Evolutionary conservation across 2,888 invertebrate genomes (phyloP), one percentile per base, ranked within the genome.

Genomic region (Aleiodes leptofemur): DNA sequence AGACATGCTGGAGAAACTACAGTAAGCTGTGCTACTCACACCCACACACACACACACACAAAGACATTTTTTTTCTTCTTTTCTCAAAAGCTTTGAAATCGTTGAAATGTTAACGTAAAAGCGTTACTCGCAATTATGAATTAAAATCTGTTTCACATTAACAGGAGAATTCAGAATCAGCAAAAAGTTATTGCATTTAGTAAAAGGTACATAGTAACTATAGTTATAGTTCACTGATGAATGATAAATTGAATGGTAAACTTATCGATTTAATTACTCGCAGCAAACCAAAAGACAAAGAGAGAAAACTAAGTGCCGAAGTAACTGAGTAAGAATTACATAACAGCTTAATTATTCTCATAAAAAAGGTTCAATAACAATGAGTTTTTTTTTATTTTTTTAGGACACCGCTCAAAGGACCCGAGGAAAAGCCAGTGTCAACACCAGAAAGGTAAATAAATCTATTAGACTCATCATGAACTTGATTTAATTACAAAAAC

Each of bases 151-250:
- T 59, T 43, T 14, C 14, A 55, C n/a, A 14, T 70, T 11, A 55
- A 55, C 55, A 80, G 76, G 55, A 73, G 72, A 74, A 76, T 80
- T 29, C 66, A 76, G 29, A 74, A 69, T n/a, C 56, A 69, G 13
- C 72, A 77, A 50, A 38, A 43, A 55, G 61, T 55, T 0, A 50
- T 9, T 31, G 31, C 61, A 11, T 38, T 51, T 11, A 53, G 7
- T 16, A 66, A 55, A 9, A 53, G 55, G 66, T 66, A 34, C 34
- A 64, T 31, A 23, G 23, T 23, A 23, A 23, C 23, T 23, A 23
- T 23, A 23, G 23, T 23, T 23, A 23, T 23, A 38, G 16, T n/a
- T 11, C 34, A 14, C n/a, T 50, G 51, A 23, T 43, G 14, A 14
- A 11, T 61, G 0, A 48, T 74, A 53, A 51, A 68, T 51, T 3